A percentile compares a stretch with the other conserved stretches of the same genome.
Evolutionary conservation across 2,113 vertebrate species (phyloP).

Genomic region (Anarrhichthys ocellatus): DNA sequence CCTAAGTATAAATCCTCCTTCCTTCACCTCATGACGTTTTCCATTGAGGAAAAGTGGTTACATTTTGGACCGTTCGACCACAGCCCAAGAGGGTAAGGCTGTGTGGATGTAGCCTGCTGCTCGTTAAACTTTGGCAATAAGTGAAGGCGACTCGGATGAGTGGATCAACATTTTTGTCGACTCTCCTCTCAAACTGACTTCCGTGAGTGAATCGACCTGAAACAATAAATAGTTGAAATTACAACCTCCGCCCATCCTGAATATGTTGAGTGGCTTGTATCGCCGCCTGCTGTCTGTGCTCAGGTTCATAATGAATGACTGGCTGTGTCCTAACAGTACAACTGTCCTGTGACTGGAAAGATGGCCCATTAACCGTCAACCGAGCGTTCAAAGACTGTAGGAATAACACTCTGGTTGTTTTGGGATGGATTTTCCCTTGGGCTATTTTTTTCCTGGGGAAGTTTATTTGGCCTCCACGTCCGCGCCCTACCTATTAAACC

Average conservation of each 20-base stretch:
- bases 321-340: neutral
- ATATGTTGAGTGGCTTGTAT: neutral
- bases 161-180: neutral
- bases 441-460: constrained; percentile 67
- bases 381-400: constrained; percentile 22
- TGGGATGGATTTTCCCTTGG: constrained; percentile 57
- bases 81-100: neutral
- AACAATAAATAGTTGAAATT: neutral
- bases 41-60: neutral
- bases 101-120: too few relatives aligned
- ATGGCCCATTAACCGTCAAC: constrained; percentile 37
- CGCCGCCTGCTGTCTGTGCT: neutral
- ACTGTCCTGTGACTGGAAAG: constrained; percentile 13
- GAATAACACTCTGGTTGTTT: constrained; percentile 49
- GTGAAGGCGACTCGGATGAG: neutral
- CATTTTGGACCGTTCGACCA: neutral
- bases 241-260: neutral
- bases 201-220: neutral
- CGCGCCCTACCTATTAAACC: constrained; percentile 71
- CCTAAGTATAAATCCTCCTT: neutral
- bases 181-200: neutral
- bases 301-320: constrained; percentile 8
- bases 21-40: neutral
- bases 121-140: neutral
- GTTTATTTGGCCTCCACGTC: constrained; percentile 62